Evolutionary conservation across 2,113 vertebrate genomes (phyloP).

Genomic region (Ceuthmochares aereus): DNA sequence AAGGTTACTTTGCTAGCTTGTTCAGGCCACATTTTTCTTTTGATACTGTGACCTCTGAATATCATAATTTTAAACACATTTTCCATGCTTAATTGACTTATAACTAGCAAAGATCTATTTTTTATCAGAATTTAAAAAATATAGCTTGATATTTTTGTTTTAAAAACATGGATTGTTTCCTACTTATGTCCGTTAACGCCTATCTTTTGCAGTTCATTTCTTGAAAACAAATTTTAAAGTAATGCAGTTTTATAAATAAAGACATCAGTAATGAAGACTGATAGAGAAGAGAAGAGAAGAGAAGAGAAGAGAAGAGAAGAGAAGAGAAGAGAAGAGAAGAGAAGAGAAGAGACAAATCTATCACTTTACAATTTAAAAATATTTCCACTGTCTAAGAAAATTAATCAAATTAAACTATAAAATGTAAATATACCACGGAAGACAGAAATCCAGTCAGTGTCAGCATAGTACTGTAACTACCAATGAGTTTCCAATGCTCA

Average conservation of each 20-base stretch:
- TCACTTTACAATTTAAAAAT: background rate
- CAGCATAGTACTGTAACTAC: background rate
- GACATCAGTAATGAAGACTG: background rate
- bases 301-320: too few species aligned
- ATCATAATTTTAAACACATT: background rate
- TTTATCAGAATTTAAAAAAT: background rate
- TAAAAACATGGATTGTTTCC: background rate
- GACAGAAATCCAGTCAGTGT: background rate
- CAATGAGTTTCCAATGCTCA: background rate
- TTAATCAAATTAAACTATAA: background rate
- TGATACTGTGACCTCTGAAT: background rate
- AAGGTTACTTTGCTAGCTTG: background rate
- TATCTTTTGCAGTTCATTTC: background rate
- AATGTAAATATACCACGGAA: background rate
- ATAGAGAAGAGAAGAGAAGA: too few species aligned
- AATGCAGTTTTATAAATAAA: background rate
- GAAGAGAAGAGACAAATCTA: background rate
- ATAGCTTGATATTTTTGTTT: background rate
- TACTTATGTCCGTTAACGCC: background rate
- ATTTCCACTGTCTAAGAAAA: background rate
- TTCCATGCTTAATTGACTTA: background rate
- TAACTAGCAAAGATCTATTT: background rate
- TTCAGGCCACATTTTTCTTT: background rate
- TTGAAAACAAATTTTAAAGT: background rate
- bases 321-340: too few species aligned